Evolutionary conservation across 1,140 invertebrate species (phyloP).

Genomic region (Drosophila azteca): DNA sequence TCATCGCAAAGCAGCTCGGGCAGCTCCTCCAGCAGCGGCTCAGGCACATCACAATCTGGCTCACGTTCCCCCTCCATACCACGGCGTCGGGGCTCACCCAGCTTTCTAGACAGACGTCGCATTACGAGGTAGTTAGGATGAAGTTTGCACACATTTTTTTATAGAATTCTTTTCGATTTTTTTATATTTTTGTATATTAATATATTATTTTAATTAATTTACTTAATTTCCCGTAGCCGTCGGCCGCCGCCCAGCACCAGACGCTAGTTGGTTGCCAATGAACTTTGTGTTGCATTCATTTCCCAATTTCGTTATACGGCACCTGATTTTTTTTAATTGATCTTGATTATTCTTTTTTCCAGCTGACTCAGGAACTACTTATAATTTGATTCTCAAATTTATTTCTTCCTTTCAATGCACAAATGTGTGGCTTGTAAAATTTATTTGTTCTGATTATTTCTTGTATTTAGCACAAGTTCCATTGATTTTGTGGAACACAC

Average conservation of each 20-base stretch:
- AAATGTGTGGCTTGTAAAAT: constrained; percentile 21
- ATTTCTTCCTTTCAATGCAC: constrained; percentile 7
- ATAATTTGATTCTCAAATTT: constrained; percentile 25
- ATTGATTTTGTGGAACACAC: constrained; percentile 18
- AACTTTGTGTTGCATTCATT: constrained; percentile 65
- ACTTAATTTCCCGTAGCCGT: constrained; percentile 84
- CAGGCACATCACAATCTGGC: constrained; percentile 83
- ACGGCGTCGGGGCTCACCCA: constrained; percentile 93
- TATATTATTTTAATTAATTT: constrained; percentile 48
- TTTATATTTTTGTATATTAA: constrained; percentile 9
- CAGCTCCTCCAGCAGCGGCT: constrained; percentile 76
- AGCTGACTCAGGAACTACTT: constrained; percentile 67
- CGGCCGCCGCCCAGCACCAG: constrained; percentile 84
- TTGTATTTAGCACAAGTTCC: constrained; percentile 32
- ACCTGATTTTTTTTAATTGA: constrained; percentile 29
- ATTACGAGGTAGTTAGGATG: constrained; percentile 98
- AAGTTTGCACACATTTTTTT: constrained; percentile 83
- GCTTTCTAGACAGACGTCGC: constrained; percentile 93
- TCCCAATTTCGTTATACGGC: constrained; percentile 20
- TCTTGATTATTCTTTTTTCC: constrained; percentile 52
- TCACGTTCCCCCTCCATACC: constrained; percentile 94
- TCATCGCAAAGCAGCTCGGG: constrained; percentile 83
- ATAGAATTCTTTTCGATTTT: constrained; percentile 7
- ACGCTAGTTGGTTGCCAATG: constrained; percentile 55
- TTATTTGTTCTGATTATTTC: constrained; percentile 23